These are phyloP conservation scores for Sula dactylatra DNA, from an alignment of 2,113 vertebrate genomes.

Conservation along the genomic window DNA sequence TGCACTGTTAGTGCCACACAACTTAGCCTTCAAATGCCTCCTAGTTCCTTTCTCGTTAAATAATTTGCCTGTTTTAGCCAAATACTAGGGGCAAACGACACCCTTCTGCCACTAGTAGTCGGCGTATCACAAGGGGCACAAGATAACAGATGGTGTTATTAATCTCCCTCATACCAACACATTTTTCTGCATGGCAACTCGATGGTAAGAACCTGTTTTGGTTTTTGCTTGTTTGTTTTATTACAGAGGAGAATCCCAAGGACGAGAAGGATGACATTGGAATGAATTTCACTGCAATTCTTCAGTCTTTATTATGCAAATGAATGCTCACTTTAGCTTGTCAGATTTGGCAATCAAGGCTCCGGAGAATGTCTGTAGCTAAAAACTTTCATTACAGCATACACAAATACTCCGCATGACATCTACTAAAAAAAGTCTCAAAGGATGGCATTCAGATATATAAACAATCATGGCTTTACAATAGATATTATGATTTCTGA, in stretches of 20 bases:
- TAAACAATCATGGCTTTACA: not conserved
- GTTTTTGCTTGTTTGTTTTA: not conserved
- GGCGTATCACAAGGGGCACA: not conserved
- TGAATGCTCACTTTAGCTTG: slow-evolving; percentile 2
- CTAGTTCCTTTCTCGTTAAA: not conserved
- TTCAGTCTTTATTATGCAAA: slow-evolving; percentile 53
- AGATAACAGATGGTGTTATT: not conserved
- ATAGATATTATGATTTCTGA: not conserved
- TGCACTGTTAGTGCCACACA: not conserved
- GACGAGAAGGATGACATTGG: not conserved
- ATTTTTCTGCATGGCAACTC: not conserved
- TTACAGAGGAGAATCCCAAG: slow-evolving; percentile 7
- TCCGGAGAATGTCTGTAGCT: not conserved
- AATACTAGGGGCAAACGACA: not conserved
- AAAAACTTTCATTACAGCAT: not conserved
- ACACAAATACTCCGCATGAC: not conserved
- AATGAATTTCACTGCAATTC: slow-evolving; percentile 6
- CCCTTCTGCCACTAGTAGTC: not conserved
- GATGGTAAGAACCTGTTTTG: not conserved
- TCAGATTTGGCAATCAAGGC: slow-evolving; percentile 28
- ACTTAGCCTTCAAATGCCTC: not conserved
- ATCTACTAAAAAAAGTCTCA: not conserved
- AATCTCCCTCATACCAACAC: not conserved
- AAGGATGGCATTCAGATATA: not conserved
- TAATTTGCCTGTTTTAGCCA: not conserved